Percentiles rank a stretch among this genome's conserved stretches.
These are phyloP conservation scores for Scatophagus argus DNA, from an alignment of 2,113 vertebrate genomes.

Conservation along the genomic window DNA sequence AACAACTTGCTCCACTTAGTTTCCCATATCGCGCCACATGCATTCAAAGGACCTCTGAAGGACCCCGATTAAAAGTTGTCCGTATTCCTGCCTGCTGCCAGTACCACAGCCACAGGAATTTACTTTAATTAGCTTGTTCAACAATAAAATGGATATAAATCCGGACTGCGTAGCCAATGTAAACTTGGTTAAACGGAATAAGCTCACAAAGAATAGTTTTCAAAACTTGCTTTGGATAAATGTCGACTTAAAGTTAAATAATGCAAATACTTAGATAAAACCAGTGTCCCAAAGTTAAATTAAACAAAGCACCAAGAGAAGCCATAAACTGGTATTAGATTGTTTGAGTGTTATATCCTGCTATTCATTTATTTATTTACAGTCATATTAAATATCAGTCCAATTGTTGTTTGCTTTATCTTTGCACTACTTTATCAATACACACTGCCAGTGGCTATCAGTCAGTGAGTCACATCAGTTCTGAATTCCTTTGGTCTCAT, in stretches of 20 bases:
- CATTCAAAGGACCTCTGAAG: constrained; percentile 79
- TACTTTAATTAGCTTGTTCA: fast-evolving
- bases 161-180: neutral
- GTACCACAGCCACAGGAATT: neutral
- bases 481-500: constrained; percentile 71
- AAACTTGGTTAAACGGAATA: neutral
- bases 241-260: neutral
- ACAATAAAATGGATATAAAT: neutral
- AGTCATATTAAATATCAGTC: constrained; percentile 6
- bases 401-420: neutral
- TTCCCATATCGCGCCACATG: constrained; percentile 80
- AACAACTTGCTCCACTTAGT: constrained; percentile 43
- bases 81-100: constrained; percentile 64
- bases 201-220: neutral
- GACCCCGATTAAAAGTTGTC: constrained; percentile 63
- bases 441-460: neutral
- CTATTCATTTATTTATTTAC: neutral
- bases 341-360: neutral
- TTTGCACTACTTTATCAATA: neutral
- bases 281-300: constrained; percentile 19
- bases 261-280: neutral
- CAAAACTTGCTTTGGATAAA: neutral
- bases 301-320: constrained; percentile 29
- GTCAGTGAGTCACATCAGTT: constrained; percentile 30
- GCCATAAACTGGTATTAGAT: constrained; percentile 3